These are phyloP conservation scores for Drosophila lacertosa DNA, from an alignment of 1,140 invertebrate genomes.

Conservation along the genomic window DNA sequence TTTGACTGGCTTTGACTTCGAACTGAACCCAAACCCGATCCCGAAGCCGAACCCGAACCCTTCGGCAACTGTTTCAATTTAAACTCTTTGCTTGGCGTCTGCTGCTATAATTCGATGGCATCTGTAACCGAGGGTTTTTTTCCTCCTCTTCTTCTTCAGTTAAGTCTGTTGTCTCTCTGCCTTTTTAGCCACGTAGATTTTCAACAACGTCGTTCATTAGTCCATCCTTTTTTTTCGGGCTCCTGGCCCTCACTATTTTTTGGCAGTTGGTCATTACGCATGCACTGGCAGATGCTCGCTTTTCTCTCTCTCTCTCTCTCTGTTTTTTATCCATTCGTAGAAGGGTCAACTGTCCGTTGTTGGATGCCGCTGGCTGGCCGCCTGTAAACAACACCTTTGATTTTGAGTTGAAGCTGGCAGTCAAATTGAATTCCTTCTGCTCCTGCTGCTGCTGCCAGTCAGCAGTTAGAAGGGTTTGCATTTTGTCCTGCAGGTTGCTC, in stretches of 20 bases:
- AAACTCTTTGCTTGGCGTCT: conserved; percentile 59
- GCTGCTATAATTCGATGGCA: conserved; percentile 65
- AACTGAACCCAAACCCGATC: conserved; percentile 22
- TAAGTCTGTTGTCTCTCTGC: conserved; percentile 14
- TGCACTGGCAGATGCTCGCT: conserved; percentile 75
- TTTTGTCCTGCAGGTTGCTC: conserved; percentile 24
- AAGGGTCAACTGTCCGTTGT: conserved; percentile 61
- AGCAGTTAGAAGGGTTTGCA: conserved; percentile 67
- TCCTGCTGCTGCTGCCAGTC: conserved; percentile 15
- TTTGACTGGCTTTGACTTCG: conserved; percentile 67
- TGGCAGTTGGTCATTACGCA: conserved; percentile 78
- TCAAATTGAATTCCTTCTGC: conserved; percentile 49
- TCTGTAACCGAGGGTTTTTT: conserved; percentile 66
- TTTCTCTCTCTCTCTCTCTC: conserved; percentile 26
- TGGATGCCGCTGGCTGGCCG: conserved; percentile 39
- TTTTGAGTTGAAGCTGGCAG: conserved; percentile 50
- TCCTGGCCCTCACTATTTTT: conserved; percentile 62
- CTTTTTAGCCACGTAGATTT: conserved; percentile 59
- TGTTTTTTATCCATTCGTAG: conserved; percentile 47
- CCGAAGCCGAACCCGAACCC: conserved; percentile 50
- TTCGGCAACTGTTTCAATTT: conserved; percentile 76
- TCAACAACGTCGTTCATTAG: conserved; percentile 64
- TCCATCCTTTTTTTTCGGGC: conserved; percentile 38
- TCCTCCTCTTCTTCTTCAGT: conserved; percentile 20
- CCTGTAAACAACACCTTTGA: conserved; percentile 71